Evolutionary conservation across 1,140 invertebrate species (phyloP).

Genomic region (Lepidurus packardi): DNA sequence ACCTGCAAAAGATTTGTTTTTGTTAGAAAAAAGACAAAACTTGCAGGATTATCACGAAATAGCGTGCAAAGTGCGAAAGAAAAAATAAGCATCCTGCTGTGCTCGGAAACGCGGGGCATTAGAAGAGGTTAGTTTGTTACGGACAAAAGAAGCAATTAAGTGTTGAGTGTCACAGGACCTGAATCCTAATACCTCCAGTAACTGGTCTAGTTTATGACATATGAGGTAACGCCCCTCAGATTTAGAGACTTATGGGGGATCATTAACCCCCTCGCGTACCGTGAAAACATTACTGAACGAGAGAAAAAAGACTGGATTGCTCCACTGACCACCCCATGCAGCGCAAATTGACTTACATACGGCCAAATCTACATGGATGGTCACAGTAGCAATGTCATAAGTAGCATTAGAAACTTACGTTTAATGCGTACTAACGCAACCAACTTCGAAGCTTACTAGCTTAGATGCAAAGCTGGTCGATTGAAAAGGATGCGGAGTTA

Average conservation of each 20-base stretch:
- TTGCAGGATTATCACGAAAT: not conserved
- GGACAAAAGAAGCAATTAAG: not conserved
- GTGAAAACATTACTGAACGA: not conserved
- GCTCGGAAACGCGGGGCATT: not conserved
- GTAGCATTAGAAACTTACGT: not conserved
- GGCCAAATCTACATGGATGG: not conserved
- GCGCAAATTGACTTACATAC: not conserved
- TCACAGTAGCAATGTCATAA: not conserved
- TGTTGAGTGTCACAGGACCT: not conserved
- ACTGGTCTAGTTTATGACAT: too few species aligned
- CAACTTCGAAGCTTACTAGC: not conserved
- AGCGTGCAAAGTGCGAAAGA: not conserved
- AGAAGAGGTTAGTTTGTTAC: not conserved
- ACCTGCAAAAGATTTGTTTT: not conserved
- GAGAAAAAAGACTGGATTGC: not conserved
- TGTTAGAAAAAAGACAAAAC: not conserved
- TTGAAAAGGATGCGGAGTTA: too few species aligned
- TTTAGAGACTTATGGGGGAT: not conserved
- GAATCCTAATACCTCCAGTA: too few species aligned
- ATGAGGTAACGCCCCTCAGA: not conserved
- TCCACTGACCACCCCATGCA: not conserved
- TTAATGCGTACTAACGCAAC: not conserved
- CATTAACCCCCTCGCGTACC: not conserved
- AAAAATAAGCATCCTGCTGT: not conserved
- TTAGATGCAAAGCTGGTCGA: too few species aligned